Evolutionary conservation across 2,113 vertebrate genomes (phyloP), one percentile per base, ranked within the genome.

Genomic region (Diglossa brunneiventris): DNA sequence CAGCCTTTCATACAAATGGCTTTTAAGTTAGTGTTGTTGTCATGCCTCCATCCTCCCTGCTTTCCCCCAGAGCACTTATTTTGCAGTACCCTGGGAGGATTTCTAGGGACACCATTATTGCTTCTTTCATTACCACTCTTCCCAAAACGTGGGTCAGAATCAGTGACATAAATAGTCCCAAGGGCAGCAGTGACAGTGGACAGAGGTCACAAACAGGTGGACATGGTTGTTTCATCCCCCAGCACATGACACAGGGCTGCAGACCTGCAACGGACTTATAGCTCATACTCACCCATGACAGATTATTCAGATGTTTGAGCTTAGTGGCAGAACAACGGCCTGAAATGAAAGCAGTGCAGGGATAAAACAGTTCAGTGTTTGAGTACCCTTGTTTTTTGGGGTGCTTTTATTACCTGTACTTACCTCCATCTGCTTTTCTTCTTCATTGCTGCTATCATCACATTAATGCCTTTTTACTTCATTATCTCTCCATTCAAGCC

Each of bases 171-270:
- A 53, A 76, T 6, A 44, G 20, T 56, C 28, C 33, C 50, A 27
- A 39, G 28, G 35, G 14, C 10, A 80, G 50, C 42, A 24, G 39
- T 10, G 28, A 17, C 24, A 42, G 26, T 9, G 10, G 10, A 59
- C 21, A 52, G 37, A 55, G 18, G 39, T 70, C 24, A 63, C 21
- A 70, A 83, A 33, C 4, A 21, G 3, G 6, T 1, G 3, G 50
- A 31, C 0, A 0, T 31, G 7, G 6, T 37, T 61, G 15, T 41
- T 83, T 70, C 42, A 15, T 53, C 50, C 21, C 24, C 11, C 50
- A 73, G 39, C 9, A 42, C n/a, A 22, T 7, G n/a, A 26, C 35
- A 73, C 6, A 39, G 37, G 20, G 33, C 68, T 83, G 55, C 42
- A 70, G 59, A 76, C 22, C n/a, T 42, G 17, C 44, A 21, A 30